These are phyloP conservation scores for Cecidostiba fungosa DNA, from an alignment of 2,888 invertebrate species.

Conservation along the genomic window DNA sequence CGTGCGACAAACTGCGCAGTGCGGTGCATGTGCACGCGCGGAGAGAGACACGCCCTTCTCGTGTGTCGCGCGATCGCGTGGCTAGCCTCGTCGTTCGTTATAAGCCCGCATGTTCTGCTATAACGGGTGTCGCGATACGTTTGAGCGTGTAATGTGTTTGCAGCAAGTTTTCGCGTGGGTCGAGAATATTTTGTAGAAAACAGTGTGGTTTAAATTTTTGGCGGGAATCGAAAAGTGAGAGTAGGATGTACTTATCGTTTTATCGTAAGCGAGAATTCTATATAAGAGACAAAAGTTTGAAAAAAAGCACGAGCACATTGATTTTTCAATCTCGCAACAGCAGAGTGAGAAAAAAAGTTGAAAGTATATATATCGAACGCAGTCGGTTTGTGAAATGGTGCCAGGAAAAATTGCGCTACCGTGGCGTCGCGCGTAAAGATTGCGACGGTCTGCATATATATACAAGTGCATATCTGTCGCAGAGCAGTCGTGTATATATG, in stretches of 20 bases:
- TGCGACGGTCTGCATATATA: conserved; percentile 4
- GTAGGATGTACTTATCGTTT: neutral
- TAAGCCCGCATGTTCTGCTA: conserved; percentile 27
- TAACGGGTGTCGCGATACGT: conserved; percentile 49
- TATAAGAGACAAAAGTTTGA: too few species aligned
- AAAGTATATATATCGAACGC: neutral
- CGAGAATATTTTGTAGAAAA: too few species aligned
- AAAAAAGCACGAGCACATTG: too few species aligned
- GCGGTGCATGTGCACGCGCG: conserved; percentile 64
- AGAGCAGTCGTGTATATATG: neutral
- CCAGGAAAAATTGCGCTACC: conserved; percentile 6
- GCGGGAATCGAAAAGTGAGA: too few species aligned
- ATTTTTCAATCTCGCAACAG: neutral
- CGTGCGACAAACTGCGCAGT: conserved; percentile 79
- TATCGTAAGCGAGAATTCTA: too few species aligned
- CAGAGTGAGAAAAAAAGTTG: neutral
- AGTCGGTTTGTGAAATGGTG: neutral
- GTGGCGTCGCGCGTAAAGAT: neutral
- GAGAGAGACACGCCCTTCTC: conserved; percentile 77
- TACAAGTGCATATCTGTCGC: conserved; percentile 3
- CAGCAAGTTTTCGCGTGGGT: too few species aligned
- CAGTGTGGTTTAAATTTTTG: neutral
- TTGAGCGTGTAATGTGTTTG: neutral
- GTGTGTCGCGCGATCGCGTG: conserved; percentile 75
- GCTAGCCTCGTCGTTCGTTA: conserved; percentile 66